Percentiles rank a stretch among this genome's conserved stretches.
These are phyloP conservation scores for Calliphora vicina DNA, from an alignment of 1,140 invertebrate genomes.

Conservation along the genomic window DNA sequence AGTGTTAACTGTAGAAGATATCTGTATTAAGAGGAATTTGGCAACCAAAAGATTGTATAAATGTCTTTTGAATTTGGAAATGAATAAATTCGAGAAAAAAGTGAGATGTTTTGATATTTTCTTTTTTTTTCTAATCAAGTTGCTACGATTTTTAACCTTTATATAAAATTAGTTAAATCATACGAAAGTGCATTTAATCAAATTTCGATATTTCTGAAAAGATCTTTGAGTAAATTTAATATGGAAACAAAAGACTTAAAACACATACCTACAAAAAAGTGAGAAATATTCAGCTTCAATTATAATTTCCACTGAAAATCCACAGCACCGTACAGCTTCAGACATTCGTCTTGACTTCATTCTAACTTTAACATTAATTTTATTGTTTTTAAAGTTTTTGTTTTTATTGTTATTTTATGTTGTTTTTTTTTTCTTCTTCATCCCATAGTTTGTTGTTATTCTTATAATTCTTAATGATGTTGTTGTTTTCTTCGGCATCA, in stretches of 20 bases:
- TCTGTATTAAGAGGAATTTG: too few relatives aligned
- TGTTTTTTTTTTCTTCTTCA: background rate
- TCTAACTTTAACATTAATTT: background rate
- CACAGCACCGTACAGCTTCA: background rate
- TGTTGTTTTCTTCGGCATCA: slow-evolving; percentile 9
- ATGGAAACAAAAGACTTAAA: background rate
- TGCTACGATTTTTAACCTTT: too few relatives aligned
- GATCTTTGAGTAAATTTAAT: background rate
- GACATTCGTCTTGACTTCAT: background rate
- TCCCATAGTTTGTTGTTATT: background rate
- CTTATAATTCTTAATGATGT: slow-evolving; percentile 17
- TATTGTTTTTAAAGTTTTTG: background rate
- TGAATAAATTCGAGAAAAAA: too few relatives aligned
- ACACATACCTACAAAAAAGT: background rate
- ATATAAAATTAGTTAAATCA: too few relatives aligned
- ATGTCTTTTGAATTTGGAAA: too few relatives aligned
- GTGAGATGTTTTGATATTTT: too few relatives aligned
- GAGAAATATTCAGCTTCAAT: too few relatives aligned
- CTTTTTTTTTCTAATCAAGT: too few relatives aligned
- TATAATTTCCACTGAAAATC: background rate
- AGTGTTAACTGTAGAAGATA: too few relatives aligned
- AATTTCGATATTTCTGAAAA: too few relatives aligned
- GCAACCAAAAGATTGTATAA: too few relatives aligned
- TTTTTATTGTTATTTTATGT: background rate
- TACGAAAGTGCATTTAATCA: too few relatives aligned